Conservation (phyloP, 2,888 invertebrate genomes). For the Xestia c-nigrum region DNA sequence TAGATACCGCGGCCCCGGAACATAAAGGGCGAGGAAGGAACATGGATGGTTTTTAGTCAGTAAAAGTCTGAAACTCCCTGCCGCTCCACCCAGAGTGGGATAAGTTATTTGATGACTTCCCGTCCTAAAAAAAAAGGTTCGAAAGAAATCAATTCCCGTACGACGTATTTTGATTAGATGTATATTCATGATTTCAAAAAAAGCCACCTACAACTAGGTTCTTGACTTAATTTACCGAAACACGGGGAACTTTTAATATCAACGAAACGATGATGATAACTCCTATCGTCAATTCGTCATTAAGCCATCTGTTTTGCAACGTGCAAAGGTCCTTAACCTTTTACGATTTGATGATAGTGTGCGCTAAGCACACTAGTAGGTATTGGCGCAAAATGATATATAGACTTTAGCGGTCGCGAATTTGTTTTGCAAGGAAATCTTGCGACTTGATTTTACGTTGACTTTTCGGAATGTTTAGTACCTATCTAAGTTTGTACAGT, state of each 20-base stretch:
- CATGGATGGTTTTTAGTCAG: too few relatives aligned
- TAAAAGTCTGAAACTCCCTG: too few relatives aligned
- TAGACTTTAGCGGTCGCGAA: neutral
- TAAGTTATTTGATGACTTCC: too few relatives aligned
- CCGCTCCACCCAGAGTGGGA: too few relatives aligned
- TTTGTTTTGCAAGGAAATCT: neutral
- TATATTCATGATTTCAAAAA: too few relatives aligned
- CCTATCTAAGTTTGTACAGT: neutral
- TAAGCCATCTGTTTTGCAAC: conserved; percentile 29
- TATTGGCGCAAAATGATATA: conserved; percentile 3
- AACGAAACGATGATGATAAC: neutral
- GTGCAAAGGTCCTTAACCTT: conserved; percentile 58
- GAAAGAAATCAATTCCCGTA: too few relatives aligned
- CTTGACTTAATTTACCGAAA: neutral
- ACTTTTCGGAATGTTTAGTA: neutral
- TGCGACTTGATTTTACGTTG: neutral
- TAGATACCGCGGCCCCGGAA: too few relatives aligned
- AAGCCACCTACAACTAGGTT: too few relatives aligned
- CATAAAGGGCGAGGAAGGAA: too few relatives aligned
- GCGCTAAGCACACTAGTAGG: neutral
- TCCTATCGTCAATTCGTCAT: neutral
- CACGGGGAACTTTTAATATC: conserved; percentile 9
- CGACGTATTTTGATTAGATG: too few relatives aligned
- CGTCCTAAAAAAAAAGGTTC: too few relatives aligned
- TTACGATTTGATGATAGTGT: conserved; percentile 14